Percentiles rank a stretch among this genome's conserved stretches.
These are phyloP conservation scores for Cettia cetti DNA, from an alignment of 2,113 vertebrate genomes.

Conservation along the genomic window DNA sequence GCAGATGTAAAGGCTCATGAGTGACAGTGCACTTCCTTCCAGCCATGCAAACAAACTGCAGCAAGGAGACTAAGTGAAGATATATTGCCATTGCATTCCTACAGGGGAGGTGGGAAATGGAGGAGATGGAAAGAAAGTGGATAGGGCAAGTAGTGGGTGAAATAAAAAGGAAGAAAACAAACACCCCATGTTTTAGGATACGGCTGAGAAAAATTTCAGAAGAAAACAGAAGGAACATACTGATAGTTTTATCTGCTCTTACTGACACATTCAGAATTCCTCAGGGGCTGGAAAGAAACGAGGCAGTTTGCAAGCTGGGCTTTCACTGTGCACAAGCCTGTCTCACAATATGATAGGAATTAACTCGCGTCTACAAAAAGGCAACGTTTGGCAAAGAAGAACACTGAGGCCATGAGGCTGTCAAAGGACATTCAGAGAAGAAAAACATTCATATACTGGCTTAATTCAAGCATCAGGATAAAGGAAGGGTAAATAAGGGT, in stretches of 20 bases:
- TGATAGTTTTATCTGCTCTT: constrained; percentile 29
- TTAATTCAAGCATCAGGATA: constrained; percentile 5
- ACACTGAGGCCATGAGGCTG: not conserved
- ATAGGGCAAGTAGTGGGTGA: not conserved
- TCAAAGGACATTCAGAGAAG: not conserved
- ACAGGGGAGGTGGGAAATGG: not conserved
- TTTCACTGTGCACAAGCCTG: not conserved
- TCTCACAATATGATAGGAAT: not conserved
- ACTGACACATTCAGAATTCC: constrained; percentile 33
- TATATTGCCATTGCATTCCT: not conserved
- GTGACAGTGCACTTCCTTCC: not conserved
- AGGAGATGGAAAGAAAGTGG: not conserved
- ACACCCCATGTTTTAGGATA: not conserved
- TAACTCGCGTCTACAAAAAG: constrained; percentile 44
- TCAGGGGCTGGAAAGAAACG: not conserved
- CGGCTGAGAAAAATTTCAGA: not conserved
- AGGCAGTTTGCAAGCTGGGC: constrained; percentile 7
- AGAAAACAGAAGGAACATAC: not conserved
- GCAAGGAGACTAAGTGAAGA: not conserved
- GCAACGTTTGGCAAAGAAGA: constrained; percentile 29
- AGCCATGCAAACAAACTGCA: not conserved
- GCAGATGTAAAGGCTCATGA: not conserved
- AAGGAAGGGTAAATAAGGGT: not conserved
- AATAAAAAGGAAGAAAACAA: not conserved
- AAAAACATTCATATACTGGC: not conserved